Percentiles rank a stretch among this genome's conserved stretches.
phyloP scores from a whole-genome alignment of 2,888 invertebrate species.

The Oscheius sp. region DNA sequence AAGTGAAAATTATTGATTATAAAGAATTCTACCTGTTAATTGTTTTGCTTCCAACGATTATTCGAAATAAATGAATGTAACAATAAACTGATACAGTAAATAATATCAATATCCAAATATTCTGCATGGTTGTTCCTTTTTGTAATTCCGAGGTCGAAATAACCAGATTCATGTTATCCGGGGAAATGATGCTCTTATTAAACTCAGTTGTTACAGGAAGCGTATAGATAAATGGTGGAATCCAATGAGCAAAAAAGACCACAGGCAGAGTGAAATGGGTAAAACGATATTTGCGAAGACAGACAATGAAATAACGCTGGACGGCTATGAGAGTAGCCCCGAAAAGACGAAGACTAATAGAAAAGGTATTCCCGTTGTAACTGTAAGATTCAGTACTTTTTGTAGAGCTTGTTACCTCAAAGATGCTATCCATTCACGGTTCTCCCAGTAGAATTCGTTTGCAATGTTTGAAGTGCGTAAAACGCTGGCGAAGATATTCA shows the following conservation, averaged over 20 bases:
- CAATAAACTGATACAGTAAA: slow-evolving; percentile 5
- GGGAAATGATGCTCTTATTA: background rate
- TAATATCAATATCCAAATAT: background rate
- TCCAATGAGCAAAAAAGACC: background rate
- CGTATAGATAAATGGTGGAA: background rate
- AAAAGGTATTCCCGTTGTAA: background rate
- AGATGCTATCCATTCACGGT: background rate
- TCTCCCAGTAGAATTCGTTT: slow-evolving; percentile 2
- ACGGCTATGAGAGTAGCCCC: slow-evolving; percentile 6
- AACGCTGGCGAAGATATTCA: background rate
- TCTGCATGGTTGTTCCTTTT: background rate
- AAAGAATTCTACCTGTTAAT: too few relatives aligned
- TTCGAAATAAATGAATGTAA: background rate
- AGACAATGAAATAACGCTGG: slow-evolving; percentile 15
- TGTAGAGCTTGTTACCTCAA: background rate
- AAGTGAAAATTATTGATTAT: background rate
- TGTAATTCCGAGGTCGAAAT: background rate
- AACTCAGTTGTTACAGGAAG: background rate
- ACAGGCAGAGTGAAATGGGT: background rate
- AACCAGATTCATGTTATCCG: background rate
- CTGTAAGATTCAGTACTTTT: background rate
- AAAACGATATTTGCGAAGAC: too few relatives aligned
- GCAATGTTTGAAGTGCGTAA: background rate
- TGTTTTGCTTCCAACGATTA: background rate
- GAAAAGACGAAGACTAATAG: slow-evolving; percentile 15